Evolutionary conservation across 2,113 vertebrate genomes (phyloP), one percentile per base, ranked within the genome.

Genomic region (Prolemur simus): DNA sequence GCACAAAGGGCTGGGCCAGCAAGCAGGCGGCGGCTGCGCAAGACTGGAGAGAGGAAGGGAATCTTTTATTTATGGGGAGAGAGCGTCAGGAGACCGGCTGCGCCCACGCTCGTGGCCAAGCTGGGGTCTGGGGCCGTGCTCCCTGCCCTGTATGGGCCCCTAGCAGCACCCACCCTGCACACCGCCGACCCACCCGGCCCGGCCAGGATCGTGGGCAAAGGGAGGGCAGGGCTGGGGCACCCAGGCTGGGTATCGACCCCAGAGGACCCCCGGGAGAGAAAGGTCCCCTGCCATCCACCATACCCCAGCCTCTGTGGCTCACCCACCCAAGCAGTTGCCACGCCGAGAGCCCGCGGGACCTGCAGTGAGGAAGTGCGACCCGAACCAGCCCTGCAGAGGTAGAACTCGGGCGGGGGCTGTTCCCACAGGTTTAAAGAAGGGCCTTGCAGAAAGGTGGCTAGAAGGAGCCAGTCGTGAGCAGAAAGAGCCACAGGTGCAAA

Each of bases 1-100:
- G 96, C 93, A 98, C 94, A 97, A 97, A 97, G 97, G 96, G 78
- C 92, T 0, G 56, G 95, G 95, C 94, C 52, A 1, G 69, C 27
- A 13, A 91, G 91, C 93, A 71, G 81, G 96, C 89, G 9, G 85
- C 2, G 29, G 89, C 92, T 92, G 39, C 13, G 7, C 15, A 54
- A 85, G 52, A 81, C 76, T 96, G 82, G 93, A 58, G 91, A 69
- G 68, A 95, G 49, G 85, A 95, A 90, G 34, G 56, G 42, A 76
- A 93, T 94, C 96, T 97, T 97, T 96, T 94, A 94, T 96, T 97
- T 96, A 87, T 77, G 69, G 63, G 34, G 60, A 96, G 32, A 39
- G 85, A 86, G 37, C 6, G 1, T 7, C 0, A 4, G 87, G 60
- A 91, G 42, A 78, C 0, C 2, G 71, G 56, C 83, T 71, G 63